A percentile compares a stretch with the other conserved stretches of the same genome.
Conservation (phyloP, 2,888 invertebrate genomes). For the Lasioglossum morio region DNA sequence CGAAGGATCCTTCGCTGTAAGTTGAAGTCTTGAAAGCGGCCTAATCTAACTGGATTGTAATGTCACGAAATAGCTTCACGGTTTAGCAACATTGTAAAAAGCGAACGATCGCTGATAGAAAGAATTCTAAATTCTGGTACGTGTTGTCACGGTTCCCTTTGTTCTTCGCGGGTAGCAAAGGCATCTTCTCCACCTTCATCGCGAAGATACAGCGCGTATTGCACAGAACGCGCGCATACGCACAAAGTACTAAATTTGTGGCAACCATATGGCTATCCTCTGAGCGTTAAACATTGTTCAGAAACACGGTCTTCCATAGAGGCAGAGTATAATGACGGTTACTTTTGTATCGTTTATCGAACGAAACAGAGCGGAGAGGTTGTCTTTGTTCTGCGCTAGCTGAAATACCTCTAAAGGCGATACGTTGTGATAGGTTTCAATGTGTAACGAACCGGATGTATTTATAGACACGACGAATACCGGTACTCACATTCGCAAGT, state of each 20-base stretch:
- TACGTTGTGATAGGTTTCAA: constrained; percentile 66
- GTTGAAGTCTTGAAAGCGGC: not conserved
- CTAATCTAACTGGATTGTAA: not conserved
- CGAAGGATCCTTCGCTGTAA: not conserved
- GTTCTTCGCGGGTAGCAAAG: constrained; percentile 40
- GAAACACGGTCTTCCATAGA: constrained; percentile 64
- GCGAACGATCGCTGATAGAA: not conserved
- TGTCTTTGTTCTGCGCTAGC: constrained; percentile 39
- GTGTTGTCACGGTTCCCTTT: constrained; percentile 38
- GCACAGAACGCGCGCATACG: constrained; percentile 41
- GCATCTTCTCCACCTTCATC: constrained; percentile 34
- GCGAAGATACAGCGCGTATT: constrained; percentile 22
- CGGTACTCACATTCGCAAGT: not conserved
- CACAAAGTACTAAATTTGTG: constrained; percentile 52
- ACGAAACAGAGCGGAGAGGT: constrained; percentile 26
- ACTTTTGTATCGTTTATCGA: constrained; percentile 37
- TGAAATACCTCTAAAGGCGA: constrained; percentile 41
- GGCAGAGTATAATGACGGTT: constrained; percentile 45
- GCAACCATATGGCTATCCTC: constrained; percentile 9
- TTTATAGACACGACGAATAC: constrained; percentile 8
- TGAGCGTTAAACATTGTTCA: constrained; percentile 42
- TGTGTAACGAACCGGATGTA: constrained; percentile 48
- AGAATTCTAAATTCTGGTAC: not conserved
- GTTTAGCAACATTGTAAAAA: not conserved
- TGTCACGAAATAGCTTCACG: not conserved